Evolutionary conservation across 2,888 invertebrate genomes (phyloP), one percentile per base, ranked within the genome.

Genomic region (Macropis europaea): DNA sequence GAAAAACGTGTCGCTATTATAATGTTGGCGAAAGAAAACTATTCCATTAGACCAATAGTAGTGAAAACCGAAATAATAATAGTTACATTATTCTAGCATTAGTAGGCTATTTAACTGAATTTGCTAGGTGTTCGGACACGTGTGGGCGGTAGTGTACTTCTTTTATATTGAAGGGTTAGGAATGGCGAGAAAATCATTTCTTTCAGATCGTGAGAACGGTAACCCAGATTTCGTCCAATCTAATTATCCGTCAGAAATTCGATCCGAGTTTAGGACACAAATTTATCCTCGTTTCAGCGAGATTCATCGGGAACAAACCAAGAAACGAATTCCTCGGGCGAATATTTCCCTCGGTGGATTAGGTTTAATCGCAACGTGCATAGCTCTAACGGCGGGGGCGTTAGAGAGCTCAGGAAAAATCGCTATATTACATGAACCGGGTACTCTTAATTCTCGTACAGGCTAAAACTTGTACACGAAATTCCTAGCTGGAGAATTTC

Each of bases 401-500:
- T 26, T 11, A 38, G 11, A 13, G n/a, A 15, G 19, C 26, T 38
- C 24, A 59, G 40, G 36, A 59, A 54, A 69, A 70, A 54, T 19
- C 60, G 17, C 45, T 24, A 26, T 40, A 32, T 24, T 38, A 26
- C 40, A 53, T 67, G 73, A 70, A 47, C 59, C 62, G 61, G 53
- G 57, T 64, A 56, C 45, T 53, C 62, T 30, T 70, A 68, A 77
- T 76, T 78, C 64, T 38, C 48, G 42, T 56, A 36, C 43, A n/a
- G n/a, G 40, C 38, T 32, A 45, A 76, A 79, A 72, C 56, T 75
- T 66, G 15, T 22, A 30, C 11, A 42, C 30, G 30, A 66, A 63
- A 71, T 78, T 72, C 66, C 52, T 48, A 34, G 48, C 54, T 40
- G 52, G 28, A 24, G 45, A 70, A 71, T 76, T 79, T 54, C 70